Evolutionary conservation across 2,888 invertebrate species (phyloP).

Genomic region (Arrhopalites spinosus): DNA sequence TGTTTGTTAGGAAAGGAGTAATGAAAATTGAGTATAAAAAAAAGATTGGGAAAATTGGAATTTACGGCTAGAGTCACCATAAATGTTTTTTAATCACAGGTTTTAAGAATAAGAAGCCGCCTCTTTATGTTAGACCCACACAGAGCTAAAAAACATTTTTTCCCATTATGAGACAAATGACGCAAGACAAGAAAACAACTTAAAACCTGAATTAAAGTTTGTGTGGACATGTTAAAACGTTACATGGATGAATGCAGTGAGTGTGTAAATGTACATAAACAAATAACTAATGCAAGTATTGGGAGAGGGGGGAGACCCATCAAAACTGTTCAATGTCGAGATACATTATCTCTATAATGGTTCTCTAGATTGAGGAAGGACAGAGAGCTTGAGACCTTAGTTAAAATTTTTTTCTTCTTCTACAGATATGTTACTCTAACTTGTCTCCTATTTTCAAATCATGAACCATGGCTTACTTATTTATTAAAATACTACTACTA

Average conservation of each 20-base stretch:
- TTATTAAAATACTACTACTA: conserved; percentile 4
- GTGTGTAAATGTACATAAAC: too few relatives aligned
- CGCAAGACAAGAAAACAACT: background rate
- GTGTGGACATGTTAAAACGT: too few relatives aligned
- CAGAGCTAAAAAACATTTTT: too few relatives aligned
- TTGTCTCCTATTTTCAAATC: too few relatives aligned
- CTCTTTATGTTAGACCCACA: too few relatives aligned
- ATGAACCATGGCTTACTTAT: background rate
- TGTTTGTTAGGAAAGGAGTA: background rate
- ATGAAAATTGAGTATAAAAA: conserved; percentile 2
- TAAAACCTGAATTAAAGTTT: too few relatives aligned
- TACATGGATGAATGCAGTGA: too few relatives aligned
- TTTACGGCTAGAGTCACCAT: conserved; percentile 18
- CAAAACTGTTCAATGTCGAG: background rate
- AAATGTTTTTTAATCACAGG: conserved; percentile 29
- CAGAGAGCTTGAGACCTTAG: background rate
- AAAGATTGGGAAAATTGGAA: conserved; percentile 15
- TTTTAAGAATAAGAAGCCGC: conserved; percentile 21
- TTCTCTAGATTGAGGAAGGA: conserved; percentile 10
- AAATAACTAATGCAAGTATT: too few relatives aligned
- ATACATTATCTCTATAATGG: too few relatives aligned
- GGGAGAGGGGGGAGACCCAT: too few relatives aligned
- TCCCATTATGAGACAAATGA: background rate
- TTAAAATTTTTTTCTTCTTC: background rate
- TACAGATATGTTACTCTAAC: too few relatives aligned